These are phyloP conservation scores for Rhinella marina DNA, from an alignment of 2,797 vertebrate genomes.

Conservation along the genomic window DNA sequence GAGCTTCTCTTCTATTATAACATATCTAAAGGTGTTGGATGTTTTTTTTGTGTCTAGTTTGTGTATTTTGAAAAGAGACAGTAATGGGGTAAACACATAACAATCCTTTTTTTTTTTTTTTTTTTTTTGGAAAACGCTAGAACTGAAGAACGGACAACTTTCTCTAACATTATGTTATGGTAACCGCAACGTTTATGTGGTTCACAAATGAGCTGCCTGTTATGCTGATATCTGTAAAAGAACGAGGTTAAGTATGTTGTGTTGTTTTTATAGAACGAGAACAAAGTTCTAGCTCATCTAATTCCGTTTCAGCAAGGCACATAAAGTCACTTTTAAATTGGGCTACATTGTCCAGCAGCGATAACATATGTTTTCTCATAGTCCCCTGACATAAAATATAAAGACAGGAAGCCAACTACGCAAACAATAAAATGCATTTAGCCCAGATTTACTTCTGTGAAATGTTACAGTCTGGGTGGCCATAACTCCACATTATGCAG, in stretches of 20 bases:
- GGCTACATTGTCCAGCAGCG: constrained; percentile 59
- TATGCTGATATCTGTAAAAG: constrained; percentile 37
- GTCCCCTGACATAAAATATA: constrained; percentile 61
- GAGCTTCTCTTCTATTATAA: background rate
- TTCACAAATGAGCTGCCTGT: constrained; percentile 13
- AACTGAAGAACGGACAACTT: background rate
- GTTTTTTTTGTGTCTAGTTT: background rate
- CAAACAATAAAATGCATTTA: constrained; percentile 63
- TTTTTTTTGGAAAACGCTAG: background rate
- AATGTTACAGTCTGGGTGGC: constrained; percentile 59
- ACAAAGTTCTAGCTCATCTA: constrained; percentile 56
- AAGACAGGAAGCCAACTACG: constrained; percentile 58
- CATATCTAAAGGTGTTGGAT: background rate
- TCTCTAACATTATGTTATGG: background rate
- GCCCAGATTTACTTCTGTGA: constrained; percentile 60
- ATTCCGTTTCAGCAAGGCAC: constrained; percentile 50
- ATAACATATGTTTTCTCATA: constrained; percentile 61
- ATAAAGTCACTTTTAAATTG: constrained; percentile 62
- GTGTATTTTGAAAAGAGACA: background rate
- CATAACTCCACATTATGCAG: constrained; percentile 62
- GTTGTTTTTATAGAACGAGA: constrained; percentile 59
- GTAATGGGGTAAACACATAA: background rate
- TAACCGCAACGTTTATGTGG: constrained; percentile 16
- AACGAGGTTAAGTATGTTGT: constrained; percentile 38
- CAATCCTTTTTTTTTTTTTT: no score